A percentile compares a stretch with the other conserved stretches of the same genome.
Conservation (phyloP, 2,797 vertebrate genomes). For the Margarornis squamiger region DNA sequence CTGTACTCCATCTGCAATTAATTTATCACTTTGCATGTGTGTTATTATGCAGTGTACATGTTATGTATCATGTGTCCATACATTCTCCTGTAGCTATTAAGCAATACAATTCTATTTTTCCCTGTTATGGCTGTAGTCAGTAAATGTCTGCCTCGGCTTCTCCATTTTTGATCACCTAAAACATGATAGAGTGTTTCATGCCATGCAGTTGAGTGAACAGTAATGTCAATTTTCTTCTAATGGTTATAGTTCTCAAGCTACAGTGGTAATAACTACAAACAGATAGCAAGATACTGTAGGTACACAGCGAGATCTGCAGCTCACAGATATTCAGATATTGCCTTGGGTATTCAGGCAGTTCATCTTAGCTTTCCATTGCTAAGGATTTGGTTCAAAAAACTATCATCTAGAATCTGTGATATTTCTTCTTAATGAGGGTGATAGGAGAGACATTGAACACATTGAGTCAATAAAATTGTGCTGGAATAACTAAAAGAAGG, state of each 20-base stretch:
- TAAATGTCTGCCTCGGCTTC: not conserved
- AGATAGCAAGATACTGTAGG: not conserved
- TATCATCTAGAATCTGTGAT: not conserved
- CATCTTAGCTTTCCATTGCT: not conserved
- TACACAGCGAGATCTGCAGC: not conserved
- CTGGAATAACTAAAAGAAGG: slow-evolving; percentile 36
- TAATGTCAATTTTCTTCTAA: not conserved
- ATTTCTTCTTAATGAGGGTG: slow-evolving; percentile 26
- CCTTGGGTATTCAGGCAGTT: not conserved
- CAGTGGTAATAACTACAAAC: not conserved
- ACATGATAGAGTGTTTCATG: not conserved
- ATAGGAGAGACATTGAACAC: slow-evolving; percentile 35
- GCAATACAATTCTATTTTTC: not conserved
- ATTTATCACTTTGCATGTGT: slow-evolving; percentile 7
- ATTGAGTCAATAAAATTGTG: slow-evolving; percentile 44
- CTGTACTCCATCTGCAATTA: not conserved
- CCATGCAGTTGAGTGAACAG: not conserved
- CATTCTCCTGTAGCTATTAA: not conserved
- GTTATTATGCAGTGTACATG: not conserved
- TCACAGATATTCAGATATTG: too few relatives aligned
- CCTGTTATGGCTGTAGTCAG: not conserved
- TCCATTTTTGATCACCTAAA: not conserved
- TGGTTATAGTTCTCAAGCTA: not conserved
- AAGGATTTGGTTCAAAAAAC: slow-evolving; percentile 2
- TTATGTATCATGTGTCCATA: not conserved